These are phyloP conservation scores for Patella pellucida DNA, from an alignment of 2,888 invertebrate species.

Conservation along the genomic window DNA sequence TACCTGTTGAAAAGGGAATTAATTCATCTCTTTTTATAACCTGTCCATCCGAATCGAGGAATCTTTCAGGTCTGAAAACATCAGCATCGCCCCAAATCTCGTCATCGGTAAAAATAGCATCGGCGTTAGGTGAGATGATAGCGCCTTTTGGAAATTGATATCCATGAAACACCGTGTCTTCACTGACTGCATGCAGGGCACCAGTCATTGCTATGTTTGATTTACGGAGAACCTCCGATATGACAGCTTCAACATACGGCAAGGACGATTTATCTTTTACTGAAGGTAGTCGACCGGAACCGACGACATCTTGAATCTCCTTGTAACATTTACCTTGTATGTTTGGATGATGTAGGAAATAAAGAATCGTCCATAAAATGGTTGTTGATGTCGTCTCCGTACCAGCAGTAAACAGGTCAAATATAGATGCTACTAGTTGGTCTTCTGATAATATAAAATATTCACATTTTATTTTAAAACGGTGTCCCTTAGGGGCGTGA, in stretches of 20 bases:
- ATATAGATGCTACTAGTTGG: too few species aligned
- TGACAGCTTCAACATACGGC: constrained; percentile 54
- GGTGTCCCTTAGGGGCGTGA: too few species aligned
- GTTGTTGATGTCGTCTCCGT: constrained; percentile 84
- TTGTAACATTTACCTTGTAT: constrained; percentile 54
- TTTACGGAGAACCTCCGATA: constrained; percentile 54
- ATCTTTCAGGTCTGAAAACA: neutral
- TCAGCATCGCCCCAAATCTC: constrained; percentile 38
- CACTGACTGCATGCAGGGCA: constrained; percentile 41
- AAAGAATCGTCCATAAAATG: constrained; percentile 85
- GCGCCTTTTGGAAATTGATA: constrained; percentile 58
- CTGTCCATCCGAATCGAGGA: constrained; percentile 16
- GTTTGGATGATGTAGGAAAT: constrained; percentile 84
- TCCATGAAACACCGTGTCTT: constrained; percentile 51
- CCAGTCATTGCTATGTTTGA: constrained; percentile 48
- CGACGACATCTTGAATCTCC: constrained; percentile 63
- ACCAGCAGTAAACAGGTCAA: constrained; percentile 54
- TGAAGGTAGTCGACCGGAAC: constrained; percentile 42
- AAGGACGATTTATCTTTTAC: constrained; percentile 40
- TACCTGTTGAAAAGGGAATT: constrained; percentile 42
- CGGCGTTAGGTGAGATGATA: constrained; percentile 45
- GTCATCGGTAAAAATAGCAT: constrained; percentile 48
- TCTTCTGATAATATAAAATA: too few species aligned
- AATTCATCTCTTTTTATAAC: constrained; percentile 31
- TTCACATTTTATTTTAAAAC: too few species aligned